These are phyloP conservation scores for Toxonevra muliebris DNA, from an alignment of 2,888 invertebrate species.

Conservation along the genomic window DNA sequence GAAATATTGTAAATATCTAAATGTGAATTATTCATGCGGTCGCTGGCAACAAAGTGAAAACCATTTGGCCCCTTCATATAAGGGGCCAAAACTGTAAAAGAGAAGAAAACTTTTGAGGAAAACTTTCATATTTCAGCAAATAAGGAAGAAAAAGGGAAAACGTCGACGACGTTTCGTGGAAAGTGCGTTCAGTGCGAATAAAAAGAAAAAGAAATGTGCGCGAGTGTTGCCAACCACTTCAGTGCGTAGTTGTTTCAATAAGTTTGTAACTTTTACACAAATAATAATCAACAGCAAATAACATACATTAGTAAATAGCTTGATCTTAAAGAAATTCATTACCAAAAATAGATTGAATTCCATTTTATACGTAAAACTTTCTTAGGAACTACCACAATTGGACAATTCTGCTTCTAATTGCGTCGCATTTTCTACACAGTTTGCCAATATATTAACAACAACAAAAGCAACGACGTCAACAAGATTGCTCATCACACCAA, in stretches of 20 bases:
- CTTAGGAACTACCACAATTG: no score
- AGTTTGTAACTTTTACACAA: conserved; percentile 17
- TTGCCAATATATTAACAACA: conserved; percentile 1
- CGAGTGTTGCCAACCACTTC: neutral
- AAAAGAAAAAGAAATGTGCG: conserved; percentile 13
- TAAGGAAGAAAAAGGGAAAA: conserved; percentile 15
- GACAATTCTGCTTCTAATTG: neutral
- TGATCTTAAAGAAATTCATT: neutral
- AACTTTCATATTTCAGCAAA: conserved; percentile 18
- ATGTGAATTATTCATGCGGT: neutral
- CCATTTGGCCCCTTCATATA: conserved; percentile 34
- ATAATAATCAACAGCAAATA: neutral
- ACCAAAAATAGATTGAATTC: no score
- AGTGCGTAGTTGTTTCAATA: conserved; percentile 10
- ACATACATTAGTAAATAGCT: neutral
- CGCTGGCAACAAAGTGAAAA: conserved; percentile 13
- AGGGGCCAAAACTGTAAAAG: conserved; percentile 35
- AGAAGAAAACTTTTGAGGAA: conserved; percentile 14
- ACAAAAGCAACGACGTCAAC: conserved; percentile 20
- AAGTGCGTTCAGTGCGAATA: conserved; percentile 12
- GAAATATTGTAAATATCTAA: neutral
- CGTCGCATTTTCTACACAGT: neutral
- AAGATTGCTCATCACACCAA: neutral
- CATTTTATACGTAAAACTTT: no score
- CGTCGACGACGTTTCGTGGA: conserved; percentile 14